Evolutionary conservation across 2,797 vertebrate genomes (phyloP).

Genomic region (Sarcoramphus papa): DNA sequence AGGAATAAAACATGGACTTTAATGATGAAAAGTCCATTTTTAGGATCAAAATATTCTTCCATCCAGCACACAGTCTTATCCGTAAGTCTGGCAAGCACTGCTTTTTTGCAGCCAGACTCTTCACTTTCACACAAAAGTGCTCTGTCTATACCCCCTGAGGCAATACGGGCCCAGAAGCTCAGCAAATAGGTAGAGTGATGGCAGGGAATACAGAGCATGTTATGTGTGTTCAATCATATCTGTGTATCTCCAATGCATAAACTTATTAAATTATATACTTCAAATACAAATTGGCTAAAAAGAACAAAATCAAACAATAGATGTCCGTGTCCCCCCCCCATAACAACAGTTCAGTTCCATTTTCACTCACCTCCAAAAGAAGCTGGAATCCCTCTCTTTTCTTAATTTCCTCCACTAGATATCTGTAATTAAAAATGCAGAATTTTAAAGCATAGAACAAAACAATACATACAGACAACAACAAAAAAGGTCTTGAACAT

Average conservation of each 20-base stretch:
- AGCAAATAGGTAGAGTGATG: background rate
- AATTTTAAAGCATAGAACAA: background rate
- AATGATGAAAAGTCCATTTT: background rate
- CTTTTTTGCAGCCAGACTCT: background rate
- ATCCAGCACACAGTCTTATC: background rate
- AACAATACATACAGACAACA: background rate
- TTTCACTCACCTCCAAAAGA: constrained; percentile 77
- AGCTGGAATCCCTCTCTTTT: constrained; percentile 81
- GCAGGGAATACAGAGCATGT: background rate
- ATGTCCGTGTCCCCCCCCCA: background rate
- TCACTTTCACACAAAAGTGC: background rate
- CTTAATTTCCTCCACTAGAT: constrained; percentile 82
- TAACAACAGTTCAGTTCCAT: background rate
- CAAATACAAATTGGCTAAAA: background rate
- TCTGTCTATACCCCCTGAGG: background rate
- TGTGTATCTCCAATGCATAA: background rate
- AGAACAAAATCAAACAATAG: background rate
- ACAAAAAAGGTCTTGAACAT: background rate
- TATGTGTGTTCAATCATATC: background rate
- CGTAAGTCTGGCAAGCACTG: background rate
- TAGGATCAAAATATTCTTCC: background rate
- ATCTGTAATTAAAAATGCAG: constrained; percentile 71
- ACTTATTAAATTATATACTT: background rate
- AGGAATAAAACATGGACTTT: background rate
- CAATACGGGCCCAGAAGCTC: background rate